Percentiles rank a stretch among this genome's conserved stretches.
These are phyloP conservation scores for Catonia carolina DNA, from an alignment of 2,888 invertebrate species.

Conservation along the genomic window DNA sequence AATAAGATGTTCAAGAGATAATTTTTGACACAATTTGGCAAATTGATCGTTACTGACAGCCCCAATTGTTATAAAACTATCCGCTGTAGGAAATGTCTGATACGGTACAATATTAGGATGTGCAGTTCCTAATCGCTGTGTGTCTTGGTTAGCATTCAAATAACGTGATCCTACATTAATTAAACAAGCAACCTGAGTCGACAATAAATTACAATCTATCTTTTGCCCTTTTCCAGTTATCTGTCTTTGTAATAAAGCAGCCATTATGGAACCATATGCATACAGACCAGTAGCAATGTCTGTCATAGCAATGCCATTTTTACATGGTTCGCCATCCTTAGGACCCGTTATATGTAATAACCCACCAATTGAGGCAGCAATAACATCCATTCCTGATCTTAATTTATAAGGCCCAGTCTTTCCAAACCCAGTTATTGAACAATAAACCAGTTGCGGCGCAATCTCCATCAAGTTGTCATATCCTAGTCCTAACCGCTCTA, in stretches of 20 bases:
- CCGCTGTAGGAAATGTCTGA: slow-evolving; percentile 75
- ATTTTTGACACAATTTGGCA: slow-evolving; percentile 57
- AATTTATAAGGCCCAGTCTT: slow-evolving; percentile 74
- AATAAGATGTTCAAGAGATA: slow-evolving; percentile 56
- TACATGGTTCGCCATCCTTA: slow-evolving; percentile 73
- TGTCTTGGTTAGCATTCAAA: slow-evolving; percentile 65
- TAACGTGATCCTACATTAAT: slow-evolving; percentile 83
- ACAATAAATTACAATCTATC: slow-evolving; percentile 88
- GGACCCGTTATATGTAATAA: slow-evolving; percentile 85
- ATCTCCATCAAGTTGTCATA: slow-evolving; percentile 62
- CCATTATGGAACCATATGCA: slow-evolving; percentile 90
- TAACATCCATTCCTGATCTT: slow-evolving; percentile 93
- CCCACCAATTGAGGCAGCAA: slow-evolving; percentile 89
- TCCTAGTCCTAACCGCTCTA: slow-evolving; percentile 68
- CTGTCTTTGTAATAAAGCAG: slow-evolving; percentile 71
- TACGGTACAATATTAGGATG: slow-evolving; percentile 95
- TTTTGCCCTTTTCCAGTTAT: slow-evolving; percentile 80
- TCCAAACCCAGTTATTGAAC: slow-evolving; percentile 92
- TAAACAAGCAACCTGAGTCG: slow-evolving; percentile 83
- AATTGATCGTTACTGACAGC: slow-evolving; percentile 82
- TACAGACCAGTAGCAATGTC: slow-evolving; percentile 91
- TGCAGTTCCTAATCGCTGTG: slow-evolving; percentile 77
- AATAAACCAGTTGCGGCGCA: slow-evolving; percentile 80
- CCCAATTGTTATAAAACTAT: slow-evolving; percentile 80
- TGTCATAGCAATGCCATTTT: slow-evolving; percentile 88